Conservation (phyloP, 2,797 vertebrate species). For the Halcyon leucocephala region DNA sequence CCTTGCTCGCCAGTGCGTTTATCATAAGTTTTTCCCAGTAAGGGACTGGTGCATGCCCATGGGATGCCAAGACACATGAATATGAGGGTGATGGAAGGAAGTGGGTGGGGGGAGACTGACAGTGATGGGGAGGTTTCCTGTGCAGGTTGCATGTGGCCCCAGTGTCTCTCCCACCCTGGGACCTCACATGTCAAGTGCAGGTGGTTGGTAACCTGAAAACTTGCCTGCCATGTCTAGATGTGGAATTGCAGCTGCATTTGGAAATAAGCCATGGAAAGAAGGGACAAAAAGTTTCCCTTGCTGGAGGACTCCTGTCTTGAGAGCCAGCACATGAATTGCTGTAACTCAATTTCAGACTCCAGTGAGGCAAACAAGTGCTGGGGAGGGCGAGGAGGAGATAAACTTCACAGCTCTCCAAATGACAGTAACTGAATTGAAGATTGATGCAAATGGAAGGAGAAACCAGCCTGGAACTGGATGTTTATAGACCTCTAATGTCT, state of each 20-base stretch:
- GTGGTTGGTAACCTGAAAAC: background rate
- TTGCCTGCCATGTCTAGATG: background rate
- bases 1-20: background rate
- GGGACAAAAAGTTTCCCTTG: background rate
- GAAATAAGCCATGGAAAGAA: background rate
- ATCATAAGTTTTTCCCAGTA: background rate
- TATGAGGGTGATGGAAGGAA: background rate
- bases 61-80: background rate
- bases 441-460: background rate
- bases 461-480: background rate
- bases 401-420: background rate
- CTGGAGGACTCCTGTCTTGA: background rate
- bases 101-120: background rate
- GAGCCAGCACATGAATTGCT: background rate
- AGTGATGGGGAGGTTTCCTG: rapidly evolving
- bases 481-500: background rate
- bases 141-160: background rate
- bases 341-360: background rate
- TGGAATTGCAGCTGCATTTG: background rate
- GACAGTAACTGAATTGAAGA: background rate
- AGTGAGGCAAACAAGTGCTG: background rate
- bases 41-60: background rate
- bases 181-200: background rate
- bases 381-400: background rate
- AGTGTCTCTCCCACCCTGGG: background rate